Evolutionary conservation across 37 sponge, comb jelly and placozoan species (phyloP).

Genomic region (Crambe crambe): DNA sequence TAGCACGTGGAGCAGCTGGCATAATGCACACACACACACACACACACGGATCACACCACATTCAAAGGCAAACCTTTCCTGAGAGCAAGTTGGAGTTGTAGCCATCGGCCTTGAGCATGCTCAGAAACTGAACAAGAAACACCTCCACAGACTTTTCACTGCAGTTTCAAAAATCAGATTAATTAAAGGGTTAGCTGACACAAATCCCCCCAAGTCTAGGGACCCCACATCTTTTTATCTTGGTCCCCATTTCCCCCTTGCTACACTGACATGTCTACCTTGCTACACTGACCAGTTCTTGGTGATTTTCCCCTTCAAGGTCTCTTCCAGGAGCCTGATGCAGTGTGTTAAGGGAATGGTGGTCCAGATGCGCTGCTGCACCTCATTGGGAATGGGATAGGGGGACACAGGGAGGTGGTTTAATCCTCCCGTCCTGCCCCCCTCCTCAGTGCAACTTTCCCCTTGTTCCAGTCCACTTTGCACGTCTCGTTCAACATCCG

Average conservation of each 20-base stretch:
- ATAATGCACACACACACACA: not conserved
- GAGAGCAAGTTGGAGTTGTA: slow-evolving; percentile 49
- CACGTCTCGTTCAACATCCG: slow-evolving; percentile 37
- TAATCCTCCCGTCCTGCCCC: not conserved
- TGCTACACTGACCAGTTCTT: slow-evolving; percentile 10
- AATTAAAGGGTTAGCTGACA: not conserved
- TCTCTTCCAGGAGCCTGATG: slow-evolving; percentile 36
- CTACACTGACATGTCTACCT: not conserved
- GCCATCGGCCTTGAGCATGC: slow-evolving; percentile 46
- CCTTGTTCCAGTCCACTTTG: slow-evolving; percentile 13
- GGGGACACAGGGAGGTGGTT: slow-evolving; percentile 15
- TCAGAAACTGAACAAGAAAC: slow-evolving; percentile 41
- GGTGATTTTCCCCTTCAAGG: slow-evolving; percentile 7
- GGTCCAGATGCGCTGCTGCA: slow-evolving; percentile 45
- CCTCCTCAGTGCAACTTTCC: slow-evolving; percentile 23
- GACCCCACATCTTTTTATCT: too few species aligned
- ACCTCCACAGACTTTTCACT: slow-evolving; percentile 69
- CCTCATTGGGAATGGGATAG: slow-evolving; percentile 36
- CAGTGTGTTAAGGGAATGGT: slow-evolving; percentile 46
- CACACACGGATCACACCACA: not conserved
- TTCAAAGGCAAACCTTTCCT: slow-evolving; percentile 35
- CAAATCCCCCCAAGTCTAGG: too few species aligned
- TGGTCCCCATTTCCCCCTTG: too few species aligned
- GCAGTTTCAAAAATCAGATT: not conserved
- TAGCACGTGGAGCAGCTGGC: not conserved